Conservation (phyloP, 2,888 invertebrate genomes). For the Drosophila parthenogenetica region DNA sequence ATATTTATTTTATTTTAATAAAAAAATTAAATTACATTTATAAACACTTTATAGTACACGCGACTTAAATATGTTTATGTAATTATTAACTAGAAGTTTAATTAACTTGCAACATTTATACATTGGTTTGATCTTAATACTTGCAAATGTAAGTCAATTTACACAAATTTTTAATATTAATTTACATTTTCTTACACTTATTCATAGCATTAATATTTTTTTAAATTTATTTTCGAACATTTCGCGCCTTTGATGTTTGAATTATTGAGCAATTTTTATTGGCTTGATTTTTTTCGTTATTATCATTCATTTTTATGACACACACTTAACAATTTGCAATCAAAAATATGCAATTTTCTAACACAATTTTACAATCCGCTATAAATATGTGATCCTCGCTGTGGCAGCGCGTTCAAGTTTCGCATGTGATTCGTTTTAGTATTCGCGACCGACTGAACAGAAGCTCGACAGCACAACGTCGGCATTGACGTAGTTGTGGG, state of each 20-base stretch:
- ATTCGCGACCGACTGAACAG: constrained; percentile 66
- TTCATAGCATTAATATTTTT: neutral
- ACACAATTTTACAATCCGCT: constrained; percentile 7
- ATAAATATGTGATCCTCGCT: constrained; percentile 19
- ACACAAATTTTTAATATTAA: neutral
- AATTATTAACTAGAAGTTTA: neutral
- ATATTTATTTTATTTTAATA: too few species aligned
- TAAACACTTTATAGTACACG: neutral
- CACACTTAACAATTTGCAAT: neutral
- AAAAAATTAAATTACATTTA: too few species aligned
- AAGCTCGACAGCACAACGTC: constrained; percentile 17
- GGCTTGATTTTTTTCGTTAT: neutral
- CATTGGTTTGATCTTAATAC: too few species aligned
- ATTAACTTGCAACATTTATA: neutral
- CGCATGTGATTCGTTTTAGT: constrained; percentile 63
- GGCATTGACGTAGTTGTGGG: constrained; percentile 17
- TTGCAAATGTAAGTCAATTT: constrained; percentile 1
- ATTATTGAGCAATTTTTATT: neutral
- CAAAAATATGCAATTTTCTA: neutral
- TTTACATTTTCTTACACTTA: neutral
- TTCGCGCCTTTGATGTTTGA: neutral
- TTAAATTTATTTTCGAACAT: neutral
- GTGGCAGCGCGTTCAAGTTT: neutral
- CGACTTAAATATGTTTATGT: too few species aligned
- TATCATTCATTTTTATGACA: neutral